These are phyloP conservation scores for Sisor rabdophorus DNA, from an alignment of 2,113 vertebrate species.

Conservation along the genomic window DNA sequence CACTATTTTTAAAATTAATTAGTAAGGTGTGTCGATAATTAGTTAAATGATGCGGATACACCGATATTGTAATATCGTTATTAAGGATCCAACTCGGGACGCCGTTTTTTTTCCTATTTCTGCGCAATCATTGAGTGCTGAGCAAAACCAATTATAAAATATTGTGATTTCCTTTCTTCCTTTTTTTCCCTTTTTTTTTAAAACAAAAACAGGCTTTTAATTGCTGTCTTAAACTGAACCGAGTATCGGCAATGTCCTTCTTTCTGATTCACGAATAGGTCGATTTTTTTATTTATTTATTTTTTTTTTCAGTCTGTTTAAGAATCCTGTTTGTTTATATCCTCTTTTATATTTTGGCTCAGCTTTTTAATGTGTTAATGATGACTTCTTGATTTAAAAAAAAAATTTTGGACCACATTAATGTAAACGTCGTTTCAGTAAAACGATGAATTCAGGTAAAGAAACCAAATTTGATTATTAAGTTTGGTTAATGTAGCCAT, in stretches of 20 bases:
- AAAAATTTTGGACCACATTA: conserved; percentile 35
- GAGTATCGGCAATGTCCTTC: conserved; percentile 14
- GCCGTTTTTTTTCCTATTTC: background rate
- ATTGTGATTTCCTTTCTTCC: no score
- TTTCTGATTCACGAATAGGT: background rate
- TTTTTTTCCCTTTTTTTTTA: no score
- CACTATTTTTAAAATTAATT: background rate
- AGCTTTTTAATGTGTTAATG: conserved; percentile 15
- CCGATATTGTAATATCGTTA: background rate
- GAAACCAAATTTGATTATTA: conserved; percentile 34
- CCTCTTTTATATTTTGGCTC: background rate
- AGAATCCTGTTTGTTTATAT: conserved; percentile 3
- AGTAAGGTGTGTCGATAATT: conserved; percentile 1
- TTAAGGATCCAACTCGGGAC: background rate
- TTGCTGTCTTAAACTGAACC: background rate
- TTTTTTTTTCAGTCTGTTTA: conserved; percentile 17
- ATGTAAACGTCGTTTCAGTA: conserved; percentile 32
- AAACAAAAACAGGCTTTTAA: background rate
- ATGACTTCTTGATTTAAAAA: background rate
- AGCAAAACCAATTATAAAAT: background rate
- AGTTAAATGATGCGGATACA: background rate
- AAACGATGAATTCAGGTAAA: conserved; percentile 37
- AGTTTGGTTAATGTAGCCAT: conserved; percentile 39
- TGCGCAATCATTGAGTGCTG: background rate
- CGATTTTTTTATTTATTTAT: no score